phyloP scores from a whole-genome alignment of 2,797 vertebrate species.

The Heliangelus exortis region DNA sequence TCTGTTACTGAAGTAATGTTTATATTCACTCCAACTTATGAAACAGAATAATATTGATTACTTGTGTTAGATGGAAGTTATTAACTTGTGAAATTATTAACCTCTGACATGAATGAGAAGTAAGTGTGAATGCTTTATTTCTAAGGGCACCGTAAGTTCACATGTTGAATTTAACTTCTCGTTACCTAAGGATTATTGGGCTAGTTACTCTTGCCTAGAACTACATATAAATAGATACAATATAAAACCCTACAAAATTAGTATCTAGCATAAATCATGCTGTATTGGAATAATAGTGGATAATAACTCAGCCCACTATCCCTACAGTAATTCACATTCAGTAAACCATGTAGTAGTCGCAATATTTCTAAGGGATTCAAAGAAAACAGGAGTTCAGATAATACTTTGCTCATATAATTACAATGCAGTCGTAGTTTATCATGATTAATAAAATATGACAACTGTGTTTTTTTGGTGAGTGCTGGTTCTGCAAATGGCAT shows the following conservation, averaged over 20 bases:
- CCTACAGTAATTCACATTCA: not conserved
- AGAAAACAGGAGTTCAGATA: conserved; percentile 18
- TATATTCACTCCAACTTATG: not conserved
- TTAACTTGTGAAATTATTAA: conserved; percentile 31
- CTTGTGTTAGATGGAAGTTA: not conserved
- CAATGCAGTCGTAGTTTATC: not conserved
- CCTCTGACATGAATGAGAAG: not conserved
- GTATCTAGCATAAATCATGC: not conserved
- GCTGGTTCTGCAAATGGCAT: conserved; percentile 30
- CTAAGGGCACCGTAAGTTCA: conserved; percentile 25
- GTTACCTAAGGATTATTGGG: conserved; percentile 13
- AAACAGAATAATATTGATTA: conserved; percentile 17
- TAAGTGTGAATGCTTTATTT: conserved; percentile 28
- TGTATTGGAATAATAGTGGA: not conserved
- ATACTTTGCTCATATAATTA: conserved; percentile 46
- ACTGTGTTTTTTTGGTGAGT: not conserved
- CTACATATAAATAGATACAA: not conserved
- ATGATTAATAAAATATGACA: conserved; percentile 47
- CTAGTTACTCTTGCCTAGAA: conserved; percentile 23
- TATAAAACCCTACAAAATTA: conserved; percentile 36
- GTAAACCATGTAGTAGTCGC: not conserved
- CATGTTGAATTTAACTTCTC: conserved; percentile 36
- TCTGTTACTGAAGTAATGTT: not conserved
- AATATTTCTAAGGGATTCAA: conserved; percentile 3
- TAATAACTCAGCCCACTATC: not conserved